Conservation (phyloP, 2,113 vertebrate species). For the Pagrus major region DNA sequence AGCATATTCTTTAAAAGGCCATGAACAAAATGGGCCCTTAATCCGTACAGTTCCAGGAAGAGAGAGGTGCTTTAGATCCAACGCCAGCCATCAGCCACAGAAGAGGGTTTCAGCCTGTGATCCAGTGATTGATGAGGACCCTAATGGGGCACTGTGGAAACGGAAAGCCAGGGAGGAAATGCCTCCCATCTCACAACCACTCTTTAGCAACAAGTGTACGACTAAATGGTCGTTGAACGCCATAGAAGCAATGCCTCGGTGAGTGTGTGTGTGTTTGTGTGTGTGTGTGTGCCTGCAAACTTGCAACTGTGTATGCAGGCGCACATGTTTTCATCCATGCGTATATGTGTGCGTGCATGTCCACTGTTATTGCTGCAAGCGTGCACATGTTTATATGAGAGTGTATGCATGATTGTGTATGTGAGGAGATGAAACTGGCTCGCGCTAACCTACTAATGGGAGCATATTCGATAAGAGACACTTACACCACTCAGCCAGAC, state of each 20-base stretch:
- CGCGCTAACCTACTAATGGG: slow-evolving; percentile 74
- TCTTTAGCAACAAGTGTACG: slow-evolving; percentile 72
- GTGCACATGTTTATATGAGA: slow-evolving; percentile 17
- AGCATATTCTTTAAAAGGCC: slow-evolving; percentile 16
- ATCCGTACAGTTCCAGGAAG: slow-evolving; percentile 53
- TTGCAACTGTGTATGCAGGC: not conserved
- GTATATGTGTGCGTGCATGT: slow-evolving; percentile 1
- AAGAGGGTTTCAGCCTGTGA: slow-evolving; percentile 50
- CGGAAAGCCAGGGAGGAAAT: slow-evolving; percentile 69
- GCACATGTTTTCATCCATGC: not conserved
- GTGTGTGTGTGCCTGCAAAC: not conserved
- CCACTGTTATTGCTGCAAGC: slow-evolving; percentile 32
- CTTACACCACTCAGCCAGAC: slow-evolving; percentile 72
- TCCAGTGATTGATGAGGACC: slow-evolving; percentile 71
- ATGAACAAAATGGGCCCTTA: slow-evolving; percentile 40
- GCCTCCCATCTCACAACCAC: slow-evolving; percentile 62
- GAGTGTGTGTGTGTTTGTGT: slow-evolving; percentile 2
- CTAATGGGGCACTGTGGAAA: slow-evolving; percentile 62
- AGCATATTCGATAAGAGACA: slow-evolving; percentile 79
- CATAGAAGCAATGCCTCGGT: not conserved
- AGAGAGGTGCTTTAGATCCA: slow-evolving; percentile 45
- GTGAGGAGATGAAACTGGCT: slow-evolving; percentile 51
- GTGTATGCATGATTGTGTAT: slow-evolving; percentile 39
- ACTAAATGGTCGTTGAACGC: slow-evolving; percentile 41
- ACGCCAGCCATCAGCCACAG: slow-evolving; percentile 25